Base-by-base conservation (phyloP, 2,113 vertebrate genomes). In the Emydocephalus ijimae region DNA sequence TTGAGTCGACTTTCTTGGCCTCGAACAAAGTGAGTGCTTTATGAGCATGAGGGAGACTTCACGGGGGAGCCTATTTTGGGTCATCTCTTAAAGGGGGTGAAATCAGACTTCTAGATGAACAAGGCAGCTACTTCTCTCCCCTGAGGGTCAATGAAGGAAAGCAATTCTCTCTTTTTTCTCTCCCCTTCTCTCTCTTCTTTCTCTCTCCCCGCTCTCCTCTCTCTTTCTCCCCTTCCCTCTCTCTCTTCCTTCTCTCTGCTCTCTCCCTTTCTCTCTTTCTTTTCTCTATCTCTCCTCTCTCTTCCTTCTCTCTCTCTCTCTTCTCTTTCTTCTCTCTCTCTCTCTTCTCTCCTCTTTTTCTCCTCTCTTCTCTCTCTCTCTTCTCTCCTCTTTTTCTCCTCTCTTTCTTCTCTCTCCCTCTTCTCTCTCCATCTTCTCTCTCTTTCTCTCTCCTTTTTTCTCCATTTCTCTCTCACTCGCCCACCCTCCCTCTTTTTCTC, bases 401-500 rank as follows among this genome's bases (percentile, higher is more conserved):
- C 8, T 3, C 56, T 7, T 2, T 57, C 21, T 23, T 6, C 21
- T 57, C 56, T 23, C 1, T 55, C 39, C 39, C 0, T 56, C 18
- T 21, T 20, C 55, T 59, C 7, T 24, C 23, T 9, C 2, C 3
- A 2, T 24, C 7, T 6, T 52, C 18, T 48, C 48, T 7, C 6
- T 1, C 7, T 4, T 20, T 4, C 24, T 9, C 21, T 24, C 7
- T 20, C 5, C 6, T 21, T 55, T 0, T 55, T 3, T 55, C 54
- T 20, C 15, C 21, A 0, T 1, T 23, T 1, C 48, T 39, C 81
- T 85, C 48, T 9, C n/a, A n/a, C n/a, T n/a, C n/a, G n/a, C 7
- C 48, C 1, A 18, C 81, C 2, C 15, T 4, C 74, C 2, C 1
- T 7, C n/a, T 10, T 12, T n/a, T 8, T 2, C n/a, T n/a, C 0